Percentiles rank a stretch among this genome's conserved stretches.
phyloP scores from a whole-genome alignment of 2,113 vertebrate genomes.

The Poicephalus meyeri region DNA sequence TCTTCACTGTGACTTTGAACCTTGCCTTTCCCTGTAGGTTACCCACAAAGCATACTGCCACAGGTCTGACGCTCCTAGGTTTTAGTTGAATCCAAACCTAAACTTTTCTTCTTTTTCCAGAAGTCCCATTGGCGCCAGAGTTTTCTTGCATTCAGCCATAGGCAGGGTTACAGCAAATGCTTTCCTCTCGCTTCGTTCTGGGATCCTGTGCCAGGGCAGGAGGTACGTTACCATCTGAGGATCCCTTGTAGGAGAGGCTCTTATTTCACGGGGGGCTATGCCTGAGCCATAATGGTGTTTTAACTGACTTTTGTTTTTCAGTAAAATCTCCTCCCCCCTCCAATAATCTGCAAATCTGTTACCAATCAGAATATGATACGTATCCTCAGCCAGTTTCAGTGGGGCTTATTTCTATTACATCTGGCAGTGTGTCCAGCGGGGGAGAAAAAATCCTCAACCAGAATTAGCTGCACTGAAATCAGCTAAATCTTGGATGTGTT shows the following conservation, averaged over 20 bases:
- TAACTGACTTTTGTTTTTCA: constrained; percentile 4
- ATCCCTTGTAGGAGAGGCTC: neutral
- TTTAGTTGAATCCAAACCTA: neutral
- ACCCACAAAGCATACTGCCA: neutral
- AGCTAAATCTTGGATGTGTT: constrained; percentile 50
- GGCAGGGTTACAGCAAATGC: neutral
- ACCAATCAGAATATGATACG: constrained; percentile 60
- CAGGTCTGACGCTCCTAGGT: neutral
- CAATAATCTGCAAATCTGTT: constrained; percentile 54
- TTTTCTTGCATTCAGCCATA: neutral
- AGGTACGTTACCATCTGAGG: neutral
- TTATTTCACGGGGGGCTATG: neutral
- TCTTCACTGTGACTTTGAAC: neutral
- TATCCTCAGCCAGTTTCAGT: constrained; percentile 33
- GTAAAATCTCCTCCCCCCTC: neutral
- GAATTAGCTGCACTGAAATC: constrained; percentile 57
- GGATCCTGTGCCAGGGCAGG: neutral
- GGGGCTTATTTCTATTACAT: constrained; percentile 57
- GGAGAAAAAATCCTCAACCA: neutral
- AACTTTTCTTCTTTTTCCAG: constrained; percentile 33
- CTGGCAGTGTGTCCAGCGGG: constrained; percentile 39
- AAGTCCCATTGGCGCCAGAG: neutral
- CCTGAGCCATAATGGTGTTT: neutral
- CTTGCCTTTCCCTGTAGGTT: neutral
- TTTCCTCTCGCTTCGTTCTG: constrained; percentile 1